Conservation (phyloP, 2,797 vertebrate species). For the Amniataba percoides region DNA sequence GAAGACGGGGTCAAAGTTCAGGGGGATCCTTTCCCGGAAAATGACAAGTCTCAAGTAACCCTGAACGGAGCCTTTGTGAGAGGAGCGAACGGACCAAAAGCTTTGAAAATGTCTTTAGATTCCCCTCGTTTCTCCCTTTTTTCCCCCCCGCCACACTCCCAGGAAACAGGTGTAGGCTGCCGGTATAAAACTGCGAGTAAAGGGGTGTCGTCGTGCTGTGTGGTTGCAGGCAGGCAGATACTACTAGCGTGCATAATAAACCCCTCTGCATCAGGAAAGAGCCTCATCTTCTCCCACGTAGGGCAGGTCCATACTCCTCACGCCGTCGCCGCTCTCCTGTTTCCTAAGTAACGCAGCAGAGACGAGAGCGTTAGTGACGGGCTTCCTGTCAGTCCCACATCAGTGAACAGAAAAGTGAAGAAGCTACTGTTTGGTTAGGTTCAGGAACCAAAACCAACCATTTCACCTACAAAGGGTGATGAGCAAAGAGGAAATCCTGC, state of each 20-base stretch:
- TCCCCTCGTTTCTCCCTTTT: conserved; percentile 18
- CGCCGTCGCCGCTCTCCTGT: conserved; percentile 90
- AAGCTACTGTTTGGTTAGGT: conserved; percentile 3
- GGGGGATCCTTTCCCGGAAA: conserved; percentile 32
- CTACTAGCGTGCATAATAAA: conserved; percentile 47
- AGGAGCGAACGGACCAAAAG: conserved; percentile 40
- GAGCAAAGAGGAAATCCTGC: not conserved
- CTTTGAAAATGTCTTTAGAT: conserved; percentile 41
- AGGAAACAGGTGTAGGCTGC: conserved; percentile 35
- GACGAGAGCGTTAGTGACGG: conserved; percentile 33
- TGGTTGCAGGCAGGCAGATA: conserved; percentile 51
- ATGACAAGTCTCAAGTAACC: conserved; percentile 21
- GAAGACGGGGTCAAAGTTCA: conserved; percentile 27
- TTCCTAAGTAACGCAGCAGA: conserved; percentile 88
- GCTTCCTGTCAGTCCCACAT: conserved; percentile 12
- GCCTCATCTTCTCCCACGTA: conserved; percentile 91
- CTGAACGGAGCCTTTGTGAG: conserved; percentile 22
- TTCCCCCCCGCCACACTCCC: conserved; percentile 17
- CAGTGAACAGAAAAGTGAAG: conserved; percentile 4
- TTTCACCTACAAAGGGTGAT: conserved; percentile 15
- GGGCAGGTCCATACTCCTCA: conserved; percentile 87
- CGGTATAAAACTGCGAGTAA: conserved; percentile 63
- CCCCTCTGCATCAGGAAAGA: conserved; percentile 87
- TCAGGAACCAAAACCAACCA: conserved; percentile 35
- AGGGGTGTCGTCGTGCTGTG: conserved; percentile 66